phyloP scores from a whole-genome alignment of 2,888 invertebrate genomes.

The Apotomis capreana region DNA sequence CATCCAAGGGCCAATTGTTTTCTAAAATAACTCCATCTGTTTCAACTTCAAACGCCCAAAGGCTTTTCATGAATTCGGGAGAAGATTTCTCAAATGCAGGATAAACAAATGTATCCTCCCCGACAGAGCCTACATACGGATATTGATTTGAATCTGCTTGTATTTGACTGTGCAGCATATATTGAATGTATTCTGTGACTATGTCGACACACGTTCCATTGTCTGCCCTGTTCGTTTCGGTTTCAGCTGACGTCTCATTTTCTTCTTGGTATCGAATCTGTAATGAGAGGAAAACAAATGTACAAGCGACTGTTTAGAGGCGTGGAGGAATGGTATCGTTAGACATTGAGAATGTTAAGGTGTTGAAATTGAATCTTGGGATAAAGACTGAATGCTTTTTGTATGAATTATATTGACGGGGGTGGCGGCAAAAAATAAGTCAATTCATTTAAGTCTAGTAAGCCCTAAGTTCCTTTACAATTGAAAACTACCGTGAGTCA shows the following conservation, averaged over 20 bases:
- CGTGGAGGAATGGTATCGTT: no score
- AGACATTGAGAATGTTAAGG: no score
- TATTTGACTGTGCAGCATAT: constrained; percentile 53
- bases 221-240: constrained; percentile 42
- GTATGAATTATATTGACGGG: no score
- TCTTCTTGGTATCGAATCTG: constrained; percentile 55
- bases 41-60: constrained; percentile 59
- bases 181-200: constrained; percentile 50
- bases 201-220: constrained; percentile 46
- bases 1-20: constrained; percentile 83
- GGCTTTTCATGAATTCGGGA: constrained; percentile 54
- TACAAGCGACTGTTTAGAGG: no score
- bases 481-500: no score
- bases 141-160: constrained; percentile 37
- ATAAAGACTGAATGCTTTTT: no score
- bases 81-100: constrained; percentile 60
- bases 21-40: constrained; percentile 77
- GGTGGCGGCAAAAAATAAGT: no score
- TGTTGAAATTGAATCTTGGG: no score
- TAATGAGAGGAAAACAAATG: constrained; percentile 39
- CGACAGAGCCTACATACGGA: constrained; percentile 59
- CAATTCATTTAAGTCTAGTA: no score
- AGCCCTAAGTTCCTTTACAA: no score
- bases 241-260: constrained; percentile 41
- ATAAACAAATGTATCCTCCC: constrained; percentile 58